These are phyloP conservation scores for Catalaphyllia jardinei DNA, from an alignment of 64 coral and sea anemone species.

Conservation along the genomic window DNA sequence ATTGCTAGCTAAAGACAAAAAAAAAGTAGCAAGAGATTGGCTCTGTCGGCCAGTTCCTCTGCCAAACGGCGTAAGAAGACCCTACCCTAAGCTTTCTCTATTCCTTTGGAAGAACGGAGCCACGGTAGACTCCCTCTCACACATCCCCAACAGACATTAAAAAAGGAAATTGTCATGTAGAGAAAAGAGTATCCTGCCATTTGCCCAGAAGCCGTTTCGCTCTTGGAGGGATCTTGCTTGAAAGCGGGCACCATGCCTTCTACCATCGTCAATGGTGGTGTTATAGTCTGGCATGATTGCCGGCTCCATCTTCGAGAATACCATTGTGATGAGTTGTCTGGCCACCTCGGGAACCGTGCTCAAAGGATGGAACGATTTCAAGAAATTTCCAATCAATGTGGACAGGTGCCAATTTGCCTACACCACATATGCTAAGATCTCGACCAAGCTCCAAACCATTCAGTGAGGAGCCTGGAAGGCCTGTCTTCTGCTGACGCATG, in stretches of 20 bases:
- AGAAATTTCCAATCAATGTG: background rate
- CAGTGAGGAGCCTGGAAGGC: background rate
- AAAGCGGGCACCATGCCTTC: background rate
- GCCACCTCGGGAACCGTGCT: background rate
- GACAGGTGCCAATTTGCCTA: constrained; percentile 53
- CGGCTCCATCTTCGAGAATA: constrained; percentile 24
- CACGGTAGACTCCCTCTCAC: background rate
- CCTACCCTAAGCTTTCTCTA: background rate
- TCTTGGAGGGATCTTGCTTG: constrained; percentile 11
- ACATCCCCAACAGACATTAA: background rate
- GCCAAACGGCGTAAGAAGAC: constrained; percentile 1
- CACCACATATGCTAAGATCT: constrained; percentile 41
- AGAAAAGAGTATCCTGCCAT: background rate
- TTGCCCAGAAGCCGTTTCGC: constrained; percentile 6
- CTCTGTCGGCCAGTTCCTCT: background rate
- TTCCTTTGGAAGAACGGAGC: constrained; percentile 8
- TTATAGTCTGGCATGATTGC: constrained; percentile 9
- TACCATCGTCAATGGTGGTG: constrained; percentile 53
- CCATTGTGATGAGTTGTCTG: constrained; percentile 12
- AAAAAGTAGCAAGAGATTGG: background rate
- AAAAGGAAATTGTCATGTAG: constrained; percentile 8
- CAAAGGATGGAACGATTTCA: constrained; percentile 25
- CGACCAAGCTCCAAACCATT: constrained; percentile 22
- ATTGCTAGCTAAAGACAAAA: constrained; percentile 7
- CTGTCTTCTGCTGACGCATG: background rate